These are phyloP conservation scores for Pseudachorutes palmiensis DNA, from an alignment of 1,140 invertebrate genomes.

Conservation along the genomic window DNA sequence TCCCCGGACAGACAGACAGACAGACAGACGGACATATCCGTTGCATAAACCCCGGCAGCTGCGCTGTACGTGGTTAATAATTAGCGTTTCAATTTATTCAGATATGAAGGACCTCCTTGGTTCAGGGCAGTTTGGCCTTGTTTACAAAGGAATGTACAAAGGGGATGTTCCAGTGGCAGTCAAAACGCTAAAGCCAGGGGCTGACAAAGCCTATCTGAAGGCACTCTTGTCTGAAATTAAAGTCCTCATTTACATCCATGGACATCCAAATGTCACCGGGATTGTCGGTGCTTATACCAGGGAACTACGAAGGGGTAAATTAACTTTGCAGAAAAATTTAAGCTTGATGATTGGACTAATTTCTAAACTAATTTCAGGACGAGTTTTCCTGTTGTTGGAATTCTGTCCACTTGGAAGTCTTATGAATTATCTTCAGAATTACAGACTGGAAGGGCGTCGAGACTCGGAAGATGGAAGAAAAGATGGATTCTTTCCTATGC, in stretches of 20 bases:
- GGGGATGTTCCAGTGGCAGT: no score
- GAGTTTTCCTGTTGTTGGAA: not conserved
- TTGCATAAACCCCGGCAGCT: no score
- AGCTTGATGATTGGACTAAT: not conserved
- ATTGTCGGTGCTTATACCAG: not conserved
- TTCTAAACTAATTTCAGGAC: not conserved
- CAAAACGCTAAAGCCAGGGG: not conserved
- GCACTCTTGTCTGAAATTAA: not conserved
- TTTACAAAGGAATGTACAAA: no score
- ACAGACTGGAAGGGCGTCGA: not conserved
- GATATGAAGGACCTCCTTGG: no score
- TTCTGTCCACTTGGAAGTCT: not conserved
- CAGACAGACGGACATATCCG: no score
- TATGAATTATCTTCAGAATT: not conserved
- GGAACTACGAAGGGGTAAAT: not conserved
- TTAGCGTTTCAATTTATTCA: no score
- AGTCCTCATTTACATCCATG: not conserved
- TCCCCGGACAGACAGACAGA: no score
- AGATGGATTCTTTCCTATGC: no score
- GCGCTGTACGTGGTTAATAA: no score
- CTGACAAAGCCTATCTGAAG: not conserved
- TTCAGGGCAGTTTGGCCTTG: no score
- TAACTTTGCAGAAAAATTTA: not conserved
- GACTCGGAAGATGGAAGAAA: no score
- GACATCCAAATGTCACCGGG: not conserved